These are phyloP conservation scores for Neogale vison DNA, from an alignment of 2,113 vertebrate genomes.

Conservation along the genomic window DNA sequence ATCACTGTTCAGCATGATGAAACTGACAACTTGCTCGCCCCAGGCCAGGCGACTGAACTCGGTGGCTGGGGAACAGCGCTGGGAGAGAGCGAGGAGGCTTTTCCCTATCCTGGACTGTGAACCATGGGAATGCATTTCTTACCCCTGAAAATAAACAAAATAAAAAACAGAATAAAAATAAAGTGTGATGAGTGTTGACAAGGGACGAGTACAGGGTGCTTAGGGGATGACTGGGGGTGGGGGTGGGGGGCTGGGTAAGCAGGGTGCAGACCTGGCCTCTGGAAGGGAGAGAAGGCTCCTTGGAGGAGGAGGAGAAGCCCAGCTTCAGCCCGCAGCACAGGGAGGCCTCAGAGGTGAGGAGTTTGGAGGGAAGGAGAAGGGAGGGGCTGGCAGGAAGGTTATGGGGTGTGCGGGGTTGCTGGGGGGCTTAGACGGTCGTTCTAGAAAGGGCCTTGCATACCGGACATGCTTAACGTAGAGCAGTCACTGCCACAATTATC, in stretches of 20 bases:
- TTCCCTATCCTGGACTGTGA: neutral
- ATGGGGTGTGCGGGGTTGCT: rapidly evolving
- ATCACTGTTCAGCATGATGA: neutral
- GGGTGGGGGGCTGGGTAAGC: neutral
- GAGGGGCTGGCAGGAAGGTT: neutral
- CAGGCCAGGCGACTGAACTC: neutral
- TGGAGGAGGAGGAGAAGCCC: neutral
- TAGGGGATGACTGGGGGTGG: neutral
- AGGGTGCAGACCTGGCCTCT: neutral
- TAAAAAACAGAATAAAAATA: neutral
- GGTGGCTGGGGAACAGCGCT: neutral
- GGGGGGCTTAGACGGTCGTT: neutral
- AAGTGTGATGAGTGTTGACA: neutral
- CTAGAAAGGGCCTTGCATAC: neutral
- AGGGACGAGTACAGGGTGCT: neutral
- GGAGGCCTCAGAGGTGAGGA: neutral
- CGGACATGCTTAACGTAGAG: neutral
- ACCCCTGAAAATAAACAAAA: neutral
- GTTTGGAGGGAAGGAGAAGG: neutral
- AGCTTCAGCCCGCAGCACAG: neutral
- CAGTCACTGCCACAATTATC: neutral
- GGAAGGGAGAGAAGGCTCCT: neutral
- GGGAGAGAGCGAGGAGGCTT: neutral
- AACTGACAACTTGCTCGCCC: neutral
- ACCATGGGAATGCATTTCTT: neutral